Conservation (phyloP, 2,797 vertebrate genomes). For the Epinephelus malabaricus region DNA sequence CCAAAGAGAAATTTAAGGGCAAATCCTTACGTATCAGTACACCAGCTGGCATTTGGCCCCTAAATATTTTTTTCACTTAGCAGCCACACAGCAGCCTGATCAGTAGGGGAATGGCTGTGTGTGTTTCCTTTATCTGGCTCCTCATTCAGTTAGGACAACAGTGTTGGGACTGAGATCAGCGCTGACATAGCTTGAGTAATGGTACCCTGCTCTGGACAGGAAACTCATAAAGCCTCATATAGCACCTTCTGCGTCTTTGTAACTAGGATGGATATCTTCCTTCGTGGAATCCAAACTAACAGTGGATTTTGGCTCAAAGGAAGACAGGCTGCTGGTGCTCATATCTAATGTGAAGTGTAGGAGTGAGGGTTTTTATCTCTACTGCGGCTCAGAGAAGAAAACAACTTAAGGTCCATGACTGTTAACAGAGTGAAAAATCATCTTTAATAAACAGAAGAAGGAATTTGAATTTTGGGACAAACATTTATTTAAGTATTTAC, state of each 20-base stretch:
- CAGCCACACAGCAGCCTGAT: constrained; percentile 31
- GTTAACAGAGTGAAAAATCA: not conserved
- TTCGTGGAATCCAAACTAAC: constrained; percentile 36
- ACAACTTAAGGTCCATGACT: not conserved
- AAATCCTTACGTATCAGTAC: not conserved
- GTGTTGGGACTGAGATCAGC: constrained; percentile 48
- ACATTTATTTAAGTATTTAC: not conserved
- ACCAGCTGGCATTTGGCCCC: not conserved
- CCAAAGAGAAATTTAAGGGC: not conserved
- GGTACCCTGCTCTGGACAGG: constrained; percentile 31
- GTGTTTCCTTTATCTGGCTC: constrained; percentile 25
- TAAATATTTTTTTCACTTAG: constrained; percentile 28
- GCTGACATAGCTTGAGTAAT: constrained; percentile 53
- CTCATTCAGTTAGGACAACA: constrained; percentile 9
- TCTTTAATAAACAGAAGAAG: not conserved
- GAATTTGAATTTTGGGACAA: not conserved
- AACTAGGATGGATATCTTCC: constrained; percentile 40
- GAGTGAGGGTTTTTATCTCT: constrained; percentile 10
- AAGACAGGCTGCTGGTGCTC: not conserved
- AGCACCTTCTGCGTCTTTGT: constrained; percentile 37
- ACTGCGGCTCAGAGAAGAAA: not conserved
- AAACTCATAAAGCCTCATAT: constrained; percentile 52
- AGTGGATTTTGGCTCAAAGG: constrained; percentile 25
- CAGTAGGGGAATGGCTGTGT: constrained; percentile 10
- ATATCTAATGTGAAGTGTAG: constrained; percentile 4